Conservation (phyloP, 2,888 invertebrate species). For the Lasioglossum malachurum region DNA sequence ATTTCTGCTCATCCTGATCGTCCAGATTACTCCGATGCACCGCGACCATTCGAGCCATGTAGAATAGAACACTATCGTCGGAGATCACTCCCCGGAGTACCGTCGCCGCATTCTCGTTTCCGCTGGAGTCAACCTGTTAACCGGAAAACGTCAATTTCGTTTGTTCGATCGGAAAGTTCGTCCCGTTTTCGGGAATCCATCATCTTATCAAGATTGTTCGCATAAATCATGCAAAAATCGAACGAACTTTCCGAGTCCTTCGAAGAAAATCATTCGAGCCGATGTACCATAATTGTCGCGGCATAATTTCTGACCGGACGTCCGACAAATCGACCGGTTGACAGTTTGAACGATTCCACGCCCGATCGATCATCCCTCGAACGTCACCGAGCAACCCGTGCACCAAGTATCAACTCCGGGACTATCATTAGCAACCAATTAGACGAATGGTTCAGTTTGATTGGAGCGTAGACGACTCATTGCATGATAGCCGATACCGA, state of each 20-base stretch:
- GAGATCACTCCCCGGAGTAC: background rate
- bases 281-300: background rate
- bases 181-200: background rate
- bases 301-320: background rate
- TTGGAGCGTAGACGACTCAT: constrained; percentile 47
- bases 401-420: constrained; percentile 32
- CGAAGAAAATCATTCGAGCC: background rate
- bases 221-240: background rate
- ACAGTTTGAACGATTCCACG: background rate
- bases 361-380: background rate
- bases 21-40: constrained; percentile 21
- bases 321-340: background rate
- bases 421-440: constrained; percentile 45
- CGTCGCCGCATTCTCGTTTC: background rate
- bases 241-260: background rate
- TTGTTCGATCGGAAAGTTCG: background rate
- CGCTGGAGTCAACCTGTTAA: background rate
- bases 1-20: constrained; percentile 30
- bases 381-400: constrained; percentile 41
- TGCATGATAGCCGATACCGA: constrained; percentile 57
- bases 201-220: background rate
- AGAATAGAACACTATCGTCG: background rate
- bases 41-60: constrained; percentile 8
- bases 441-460: constrained; percentile 54
- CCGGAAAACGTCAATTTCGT: background rate